These are phyloP conservation scores for Hippocampus mohnikei DNA, from an alignment of 2,113 vertebrate species.

Conservation along the genomic window DNA sequence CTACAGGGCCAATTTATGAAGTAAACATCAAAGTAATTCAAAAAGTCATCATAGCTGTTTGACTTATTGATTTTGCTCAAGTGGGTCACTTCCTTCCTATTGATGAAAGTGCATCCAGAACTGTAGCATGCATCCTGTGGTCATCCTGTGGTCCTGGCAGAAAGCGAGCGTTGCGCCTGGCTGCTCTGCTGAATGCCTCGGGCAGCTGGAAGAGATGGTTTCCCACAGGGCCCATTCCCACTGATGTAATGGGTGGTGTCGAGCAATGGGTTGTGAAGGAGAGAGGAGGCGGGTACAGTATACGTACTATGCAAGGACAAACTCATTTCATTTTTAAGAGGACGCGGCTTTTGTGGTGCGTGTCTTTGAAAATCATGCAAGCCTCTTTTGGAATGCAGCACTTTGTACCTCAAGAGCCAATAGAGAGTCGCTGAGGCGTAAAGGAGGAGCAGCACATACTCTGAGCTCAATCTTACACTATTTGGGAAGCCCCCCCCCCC, in stretches of 20 bases:
- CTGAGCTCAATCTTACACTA: background rate
- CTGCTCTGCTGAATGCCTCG: constrained; percentile 26
- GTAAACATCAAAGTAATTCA: constrained; percentile 23
- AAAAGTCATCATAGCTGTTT: constrained; percentile 56
- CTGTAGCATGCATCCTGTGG: background rate
- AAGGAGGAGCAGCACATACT: background rate
- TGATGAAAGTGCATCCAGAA: constrained; percentile 39
- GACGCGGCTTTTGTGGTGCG: constrained; percentile 2
- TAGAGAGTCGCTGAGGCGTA: background rate
- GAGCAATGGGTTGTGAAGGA: constrained; percentile 39
- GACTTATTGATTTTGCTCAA: constrained; percentile 60
- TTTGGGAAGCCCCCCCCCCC: background rate
- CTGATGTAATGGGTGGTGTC: constrained; percentile 45
- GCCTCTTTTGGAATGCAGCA: background rate
- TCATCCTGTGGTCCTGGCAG: constrained; percentile 25
- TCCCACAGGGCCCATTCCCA: constrained; percentile 45
- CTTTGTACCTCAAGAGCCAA: background rate
- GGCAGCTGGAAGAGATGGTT: constrained; percentile 38
- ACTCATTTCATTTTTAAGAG: constrained; percentile 46
- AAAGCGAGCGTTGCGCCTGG: constrained; percentile 39
- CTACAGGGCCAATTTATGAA: no score
- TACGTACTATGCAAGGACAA: background rate
- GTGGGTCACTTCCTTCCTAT: constrained; percentile 30
- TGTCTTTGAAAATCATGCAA: background rate
- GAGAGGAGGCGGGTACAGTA: constrained; percentile 37